A percentile compares a stretch with the other conserved stretches of the same genome.
Conservation (phyloP, 1,140 invertebrate genomes). For the Anagrus nilaparvatae region DNA sequence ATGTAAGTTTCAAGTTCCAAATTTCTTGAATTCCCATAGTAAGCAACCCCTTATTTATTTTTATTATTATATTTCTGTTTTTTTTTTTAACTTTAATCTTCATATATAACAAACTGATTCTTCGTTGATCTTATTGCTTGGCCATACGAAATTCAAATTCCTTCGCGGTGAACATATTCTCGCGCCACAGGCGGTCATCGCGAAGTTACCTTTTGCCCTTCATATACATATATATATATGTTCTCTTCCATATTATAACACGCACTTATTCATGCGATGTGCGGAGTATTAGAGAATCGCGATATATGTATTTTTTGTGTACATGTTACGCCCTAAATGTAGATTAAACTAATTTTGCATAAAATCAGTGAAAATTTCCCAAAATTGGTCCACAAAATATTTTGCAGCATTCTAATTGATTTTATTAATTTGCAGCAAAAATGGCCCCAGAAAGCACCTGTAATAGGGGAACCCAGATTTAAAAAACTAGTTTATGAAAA, state of each 20-base stretch:
- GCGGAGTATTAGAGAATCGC: background rate
- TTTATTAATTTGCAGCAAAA: too few species aligned
- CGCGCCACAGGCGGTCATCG: conserved; percentile 6
- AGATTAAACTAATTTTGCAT: background rate
- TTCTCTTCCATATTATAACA: too few species aligned
- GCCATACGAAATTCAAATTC: too few species aligned
- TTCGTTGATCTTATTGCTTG: too few species aligned
- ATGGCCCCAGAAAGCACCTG: too few species aligned
- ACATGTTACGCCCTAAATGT: background rate
- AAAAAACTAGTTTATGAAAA: too few species aligned
- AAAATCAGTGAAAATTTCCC: background rate
- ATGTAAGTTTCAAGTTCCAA: background rate
- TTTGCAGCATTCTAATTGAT: conserved; percentile 5
- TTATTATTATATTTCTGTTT: too few species aligned
- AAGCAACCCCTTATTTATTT: background rate
- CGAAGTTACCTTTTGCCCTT: background rate
- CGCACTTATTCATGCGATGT: too few species aligned
- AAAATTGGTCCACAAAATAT: background rate
- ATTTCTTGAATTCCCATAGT: conserved; percentile 1
- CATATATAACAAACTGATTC: too few species aligned
- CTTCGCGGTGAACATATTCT: conserved; percentile 6
- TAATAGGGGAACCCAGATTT: too few species aligned
- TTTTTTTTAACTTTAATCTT: background rate
- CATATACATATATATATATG: background rate
- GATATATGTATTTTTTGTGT: background rate